Percentiles rank a stretch among this genome's conserved stretches.
Conservation (phyloP, 64 coral and sea anemone genomes). For the Pocillopora damicornis region DNA sequence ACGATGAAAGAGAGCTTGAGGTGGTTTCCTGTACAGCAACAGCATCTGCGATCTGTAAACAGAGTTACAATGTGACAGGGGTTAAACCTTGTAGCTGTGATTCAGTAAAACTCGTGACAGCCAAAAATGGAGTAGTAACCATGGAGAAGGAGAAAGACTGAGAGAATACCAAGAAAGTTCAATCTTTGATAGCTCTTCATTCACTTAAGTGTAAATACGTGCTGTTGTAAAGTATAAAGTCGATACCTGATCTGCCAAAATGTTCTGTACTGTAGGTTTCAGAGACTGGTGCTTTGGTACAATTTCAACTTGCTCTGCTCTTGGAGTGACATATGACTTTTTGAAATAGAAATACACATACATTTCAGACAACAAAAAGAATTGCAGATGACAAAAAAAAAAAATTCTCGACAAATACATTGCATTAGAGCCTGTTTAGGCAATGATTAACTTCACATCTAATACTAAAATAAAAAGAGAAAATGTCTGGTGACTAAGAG, state of each 20-base stretch:
- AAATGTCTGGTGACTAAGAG: too few relatives aligned
- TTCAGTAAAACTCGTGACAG: too few relatives aligned
- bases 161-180: too few relatives aligned
- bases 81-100: background rate
- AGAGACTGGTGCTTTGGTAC: background rate
- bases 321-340: constrained; percentile 25
- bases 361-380: too few relatives aligned
- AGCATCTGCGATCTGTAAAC: constrained; percentile 45
- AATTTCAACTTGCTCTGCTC: background rate
- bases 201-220: background rate
- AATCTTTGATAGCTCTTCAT: background rate
- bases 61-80: background rate
- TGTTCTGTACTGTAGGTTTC: background rate
- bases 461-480: too few relatives aligned
- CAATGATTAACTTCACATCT: too few relatives aligned
- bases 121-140: too few relatives aligned
- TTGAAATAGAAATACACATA: background rate
- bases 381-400: too few relatives aligned
- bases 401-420: too few relatives aligned
- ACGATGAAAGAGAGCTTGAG: constrained; percentile 32
- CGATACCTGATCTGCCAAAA: constrained; percentile 24
- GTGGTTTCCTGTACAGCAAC: constrained; percentile 19
- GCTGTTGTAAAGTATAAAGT: background rate
- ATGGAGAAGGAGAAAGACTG: background rate
- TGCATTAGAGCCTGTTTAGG: too few relatives aligned